These are phyloP conservation scores for Chlorospingus flavigularis DNA, from an alignment of 2,797 vertebrate genomes.

Conservation along the genomic window DNA sequence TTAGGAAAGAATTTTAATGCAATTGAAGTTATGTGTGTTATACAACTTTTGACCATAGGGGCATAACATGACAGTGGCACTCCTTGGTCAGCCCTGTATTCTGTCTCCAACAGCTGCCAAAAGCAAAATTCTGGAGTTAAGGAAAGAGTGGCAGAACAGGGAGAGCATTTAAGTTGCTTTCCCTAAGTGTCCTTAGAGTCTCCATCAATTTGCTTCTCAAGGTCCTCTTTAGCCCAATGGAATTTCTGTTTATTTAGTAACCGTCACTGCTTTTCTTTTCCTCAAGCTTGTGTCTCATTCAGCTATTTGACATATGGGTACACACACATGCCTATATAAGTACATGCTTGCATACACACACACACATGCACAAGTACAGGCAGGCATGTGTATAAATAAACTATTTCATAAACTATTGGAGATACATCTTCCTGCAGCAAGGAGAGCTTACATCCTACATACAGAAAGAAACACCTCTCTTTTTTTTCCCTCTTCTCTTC, in stretches of 20 bases:
- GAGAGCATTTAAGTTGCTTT: neutral
- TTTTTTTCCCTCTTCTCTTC: neutral
- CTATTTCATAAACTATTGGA: neutral
- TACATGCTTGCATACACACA: neutral
- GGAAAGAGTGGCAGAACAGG: neutral
- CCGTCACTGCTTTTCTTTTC: neutral
- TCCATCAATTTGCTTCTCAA: neutral
- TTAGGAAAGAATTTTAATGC: neutral
- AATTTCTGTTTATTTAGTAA: neutral
- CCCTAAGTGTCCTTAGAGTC: neutral
- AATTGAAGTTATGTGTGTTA: neutral
- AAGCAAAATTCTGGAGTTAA: neutral
- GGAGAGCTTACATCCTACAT: neutral
- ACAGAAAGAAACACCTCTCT: neutral
- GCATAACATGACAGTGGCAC: neutral
- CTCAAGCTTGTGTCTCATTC: neutral
- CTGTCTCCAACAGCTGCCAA: neutral
- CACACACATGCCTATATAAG: neutral
- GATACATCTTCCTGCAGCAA: neutral
- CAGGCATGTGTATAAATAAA: fast-evolving
- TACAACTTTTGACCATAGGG: neutral
- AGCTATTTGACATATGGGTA: neutral
- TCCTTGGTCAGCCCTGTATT: neutral
- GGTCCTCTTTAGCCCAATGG: neutral
- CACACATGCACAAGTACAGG: neutral